Conservation (phyloP, 2,797 vertebrate species). For the Epinephelus awoara region DNA sequence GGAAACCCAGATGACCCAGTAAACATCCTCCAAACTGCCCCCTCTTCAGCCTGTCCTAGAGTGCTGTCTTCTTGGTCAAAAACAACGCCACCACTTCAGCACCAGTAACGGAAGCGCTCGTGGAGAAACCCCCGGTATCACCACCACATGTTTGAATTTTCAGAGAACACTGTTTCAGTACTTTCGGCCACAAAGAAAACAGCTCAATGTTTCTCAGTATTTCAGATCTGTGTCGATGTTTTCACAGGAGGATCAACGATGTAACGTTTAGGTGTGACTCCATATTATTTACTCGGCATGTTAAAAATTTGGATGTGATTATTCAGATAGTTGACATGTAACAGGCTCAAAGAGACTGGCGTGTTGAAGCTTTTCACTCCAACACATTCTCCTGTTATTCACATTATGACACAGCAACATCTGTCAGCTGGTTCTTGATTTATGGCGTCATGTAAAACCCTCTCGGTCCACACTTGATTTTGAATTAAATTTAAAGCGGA, state of each 20-base stretch:
- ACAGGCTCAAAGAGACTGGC: constrained; percentile 4
- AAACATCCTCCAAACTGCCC: constrained; percentile 50
- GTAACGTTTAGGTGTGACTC: constrained; percentile 33
- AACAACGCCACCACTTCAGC: constrained; percentile 17
- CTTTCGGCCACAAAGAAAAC: not conserved
- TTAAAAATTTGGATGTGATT: constrained; percentile 7
- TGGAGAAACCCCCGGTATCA: constrained; percentile 9
- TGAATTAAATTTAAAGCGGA: constrained; percentile 58
- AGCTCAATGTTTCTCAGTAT: not conserved
- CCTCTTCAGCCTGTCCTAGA: not conserved
- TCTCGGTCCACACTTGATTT: constrained; percentile 11
- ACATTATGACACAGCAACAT: not conserved
- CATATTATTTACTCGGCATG: constrained; percentile 25
- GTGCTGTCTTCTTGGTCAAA: constrained; percentile 42
- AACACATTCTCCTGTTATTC: constrained; percentile 26
- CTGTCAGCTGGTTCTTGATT: constrained; percentile 33
- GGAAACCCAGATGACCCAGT: constrained; percentile 98
- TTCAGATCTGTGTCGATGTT: constrained; percentile 16
- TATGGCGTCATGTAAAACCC: constrained; percentile 14
- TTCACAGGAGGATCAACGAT: not conserved
- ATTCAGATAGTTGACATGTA: constrained; percentile 27
- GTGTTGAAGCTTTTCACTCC: constrained; percentile 14
- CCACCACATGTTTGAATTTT: constrained; percentile 3
- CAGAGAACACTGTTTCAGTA: constrained; percentile 16
- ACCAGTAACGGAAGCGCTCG: not conserved